A percentile compares a stretch with the other conserved stretches of the same genome.
Evolutionary conservation across 2,113 vertebrate genomes (phyloP).

Genomic region (Leucoraja erinaceus): DNA sequence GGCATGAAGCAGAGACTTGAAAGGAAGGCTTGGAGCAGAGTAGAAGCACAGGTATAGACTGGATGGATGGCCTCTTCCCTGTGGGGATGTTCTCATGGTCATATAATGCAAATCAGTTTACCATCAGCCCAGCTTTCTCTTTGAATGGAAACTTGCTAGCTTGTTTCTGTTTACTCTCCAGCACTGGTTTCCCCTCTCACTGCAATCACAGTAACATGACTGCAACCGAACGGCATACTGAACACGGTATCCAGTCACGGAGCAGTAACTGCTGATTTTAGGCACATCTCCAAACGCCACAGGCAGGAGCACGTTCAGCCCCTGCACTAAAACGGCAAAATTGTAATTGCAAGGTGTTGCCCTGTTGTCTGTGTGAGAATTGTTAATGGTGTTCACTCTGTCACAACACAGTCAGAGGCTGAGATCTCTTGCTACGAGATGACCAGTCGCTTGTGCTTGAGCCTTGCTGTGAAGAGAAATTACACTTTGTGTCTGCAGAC

Average conservation of each 20-base stretch:
- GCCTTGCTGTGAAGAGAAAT: neutral
- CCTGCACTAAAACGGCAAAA: neutral
- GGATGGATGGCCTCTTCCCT: neutral
- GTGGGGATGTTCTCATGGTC: neutral
- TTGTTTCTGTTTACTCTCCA: neutral
- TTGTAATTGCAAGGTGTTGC: neutral
- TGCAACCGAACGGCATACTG: neutral
- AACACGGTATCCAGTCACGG: neutral
- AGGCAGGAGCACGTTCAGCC: neutral
- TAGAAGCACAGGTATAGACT: neutral
- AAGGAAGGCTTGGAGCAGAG: neutral
- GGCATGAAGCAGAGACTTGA: neutral
- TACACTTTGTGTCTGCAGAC: neutral
- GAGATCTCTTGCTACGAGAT: neutral
- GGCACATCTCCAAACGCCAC: neutral
- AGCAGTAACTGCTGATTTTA: neutral
- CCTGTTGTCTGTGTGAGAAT: neutral
- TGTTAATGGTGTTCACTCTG: neutral
- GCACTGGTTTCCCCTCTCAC: neutral
- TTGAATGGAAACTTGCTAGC: neutral
- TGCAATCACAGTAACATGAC: neutral
- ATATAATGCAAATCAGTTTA: neutral
- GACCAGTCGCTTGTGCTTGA: neutral
- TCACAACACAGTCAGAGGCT: neutral
- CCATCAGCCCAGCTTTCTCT: neutral